Evolutionary conservation across 1,140 invertebrate genomes (phyloP), one percentile per base, ranked within the genome.

Genomic region (Portunus trituberculatus): DNA sequence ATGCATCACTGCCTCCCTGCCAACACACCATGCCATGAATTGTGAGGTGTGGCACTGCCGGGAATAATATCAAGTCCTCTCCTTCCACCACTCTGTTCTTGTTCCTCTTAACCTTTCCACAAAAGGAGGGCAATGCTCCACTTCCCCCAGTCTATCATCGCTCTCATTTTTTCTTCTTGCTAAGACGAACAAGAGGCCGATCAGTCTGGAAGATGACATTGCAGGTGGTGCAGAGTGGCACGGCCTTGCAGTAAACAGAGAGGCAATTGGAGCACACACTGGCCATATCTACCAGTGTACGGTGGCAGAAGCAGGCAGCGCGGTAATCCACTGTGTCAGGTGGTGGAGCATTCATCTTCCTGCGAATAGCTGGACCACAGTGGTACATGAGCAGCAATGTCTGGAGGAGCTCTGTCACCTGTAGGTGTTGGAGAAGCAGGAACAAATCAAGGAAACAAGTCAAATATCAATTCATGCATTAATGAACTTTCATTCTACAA

Each of bases 181-280:
- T n/a, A 45, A 84, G 45, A 76, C 94, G 95, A 91, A 94, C 95
- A 8, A 96, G 93, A 28, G 96, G 95, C 67, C 94, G 91, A 39
- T 96, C 96, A 8, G 89, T 96, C 48, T 93, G 93, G 95, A 96
- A 96, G 59, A 96, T 92, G 86, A 95, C 96, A 96, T 96, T 95
- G 88, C 96, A 96, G 25, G 96, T 96, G 83, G 96, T 95, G 46
- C 96, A 96, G 3, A 96, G 92, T 32, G 96, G 96, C 31, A 96
- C 96, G 4, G 94, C 94, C 97, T 99, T 98, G 97, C 99, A 99
- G 97, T 99, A 99, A 96, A 99, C 99, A 96, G 99, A 99, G 39
- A 99, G 97, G 97, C 99, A 99, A 94, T 99, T 98, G 6, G 99
- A 99, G 97, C 99, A 99, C 25, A 99, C 99, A 97, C 98, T 99